phyloP scores from a whole-genome alignment of 2,113 vertebrate genomes.

The Ploceus nigricollis region DNA sequence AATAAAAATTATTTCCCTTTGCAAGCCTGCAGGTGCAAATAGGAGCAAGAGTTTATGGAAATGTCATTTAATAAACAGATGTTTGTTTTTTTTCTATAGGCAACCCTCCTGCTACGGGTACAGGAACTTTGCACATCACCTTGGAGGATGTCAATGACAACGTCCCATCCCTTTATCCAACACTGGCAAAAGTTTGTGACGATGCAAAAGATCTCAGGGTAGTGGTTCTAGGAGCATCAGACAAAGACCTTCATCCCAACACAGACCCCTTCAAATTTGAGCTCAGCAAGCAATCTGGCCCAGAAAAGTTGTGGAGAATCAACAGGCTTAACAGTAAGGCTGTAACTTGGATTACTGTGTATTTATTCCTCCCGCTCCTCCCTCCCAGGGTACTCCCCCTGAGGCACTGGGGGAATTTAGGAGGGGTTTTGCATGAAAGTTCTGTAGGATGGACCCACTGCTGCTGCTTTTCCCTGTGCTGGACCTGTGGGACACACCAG shows the following conservation, averaged over 20 bases:
- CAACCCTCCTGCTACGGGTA: conserved; percentile 89
- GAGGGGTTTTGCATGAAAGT: background rate
- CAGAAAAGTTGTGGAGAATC: conserved; percentile 93
- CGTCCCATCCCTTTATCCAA: conserved; percentile 86
- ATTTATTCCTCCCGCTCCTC: background rate
- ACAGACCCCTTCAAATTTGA: conserved; percentile 94
- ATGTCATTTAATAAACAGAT: background rate
- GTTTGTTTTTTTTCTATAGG: conserved; percentile 66
- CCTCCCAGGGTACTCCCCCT: fast-evolving
- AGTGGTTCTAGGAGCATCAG: conserved; percentile 84
- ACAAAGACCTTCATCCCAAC: conserved; percentile 90
- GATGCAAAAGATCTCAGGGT: conserved; percentile 88
- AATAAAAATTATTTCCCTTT: background rate
- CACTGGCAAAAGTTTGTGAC: conserved; percentile 87
- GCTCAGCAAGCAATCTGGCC: conserved; percentile 84
- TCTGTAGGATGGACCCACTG: background rate
- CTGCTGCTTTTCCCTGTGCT: background rate
- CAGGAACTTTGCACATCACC: conserved; percentile 86
- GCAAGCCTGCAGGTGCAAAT: background rate
- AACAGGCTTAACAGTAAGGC: conserved; percentile 92
- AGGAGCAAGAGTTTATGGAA: background rate
- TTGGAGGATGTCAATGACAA: conserved; percentile 95
- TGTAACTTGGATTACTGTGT: background rate
- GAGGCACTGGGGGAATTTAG: background rate
- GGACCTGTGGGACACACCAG: background rate